Evolutionary conservation across 1,140 invertebrate genomes (phyloP), one percentile per base, ranked within the genome.

Genomic region (Anastatus disparis): DNA sequence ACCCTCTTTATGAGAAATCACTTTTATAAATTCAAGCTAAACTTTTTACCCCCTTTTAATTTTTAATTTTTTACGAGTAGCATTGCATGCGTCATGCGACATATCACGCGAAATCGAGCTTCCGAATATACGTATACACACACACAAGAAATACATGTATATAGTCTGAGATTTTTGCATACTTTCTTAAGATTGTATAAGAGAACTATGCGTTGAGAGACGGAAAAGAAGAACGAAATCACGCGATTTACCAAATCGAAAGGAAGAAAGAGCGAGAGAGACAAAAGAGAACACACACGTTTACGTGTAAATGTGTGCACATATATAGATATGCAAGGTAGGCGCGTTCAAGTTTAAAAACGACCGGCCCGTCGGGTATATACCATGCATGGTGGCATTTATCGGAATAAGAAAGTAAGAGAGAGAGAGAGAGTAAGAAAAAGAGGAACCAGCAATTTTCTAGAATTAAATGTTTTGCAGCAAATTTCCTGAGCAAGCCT

Each of bases 401-500:
- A 63, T 35, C 44, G 7, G 26, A 26, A 7, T 3, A n/a, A 22
- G 29, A 31, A 12, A 13, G 29, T 4, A 22, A 12, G 35, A 42
- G 20, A 24, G 26, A 6, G n/a, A 24, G 46, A 9, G n/a, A 29
- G 24, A 29, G 26, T 27, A 10, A n/a, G 27, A 50, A 17, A 27
- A 26, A 10, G 40, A 46, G 52, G 53, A 67, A 67, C 53, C 52
- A 15, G 64, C 64, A 67, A 67, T 48, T 46, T 66, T 67, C 53
- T 67, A 46, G 24, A 65, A 65, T 65, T 65, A 65, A 65, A 65
- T 65, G 35, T 65, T 65, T 55, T 29, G 35, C 63, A 31, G 24
- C 27, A 50, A 55, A 55, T 55, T 53, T 65, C 61, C 31, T 65
- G 24, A 15, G 50, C 63, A 24, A n/a, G 42, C 4, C 50, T 55